Percentiles rank a stretch among this genome's conserved stretches.
These are phyloP conservation scores for Tyrophagus putrescentiae DNA, from an alignment of 1,140 invertebrate species.

Conservation along the genomic window DNA sequence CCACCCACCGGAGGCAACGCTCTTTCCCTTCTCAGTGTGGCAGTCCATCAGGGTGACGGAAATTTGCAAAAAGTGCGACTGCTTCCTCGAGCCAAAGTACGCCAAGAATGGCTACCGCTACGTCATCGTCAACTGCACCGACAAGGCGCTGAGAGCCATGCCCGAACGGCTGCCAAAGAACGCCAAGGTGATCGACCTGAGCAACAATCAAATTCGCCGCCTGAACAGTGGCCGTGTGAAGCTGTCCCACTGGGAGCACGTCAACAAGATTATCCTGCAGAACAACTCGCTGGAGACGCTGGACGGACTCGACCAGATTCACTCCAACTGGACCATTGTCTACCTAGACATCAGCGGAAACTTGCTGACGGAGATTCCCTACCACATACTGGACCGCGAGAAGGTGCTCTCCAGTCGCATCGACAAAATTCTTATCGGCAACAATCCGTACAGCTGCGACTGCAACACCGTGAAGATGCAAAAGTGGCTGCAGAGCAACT, in stretches of 20 bases:
- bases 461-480: constrained; percentile 26
- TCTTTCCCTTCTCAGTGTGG: constrained; percentile 21
- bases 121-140: constrained; percentile 22
- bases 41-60: constrained; percentile 19
- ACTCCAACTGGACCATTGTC: constrained; percentile 22
- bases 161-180: constrained; percentile 24
- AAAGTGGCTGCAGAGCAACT: constrained; percentile 26
- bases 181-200: constrained; percentile 24
- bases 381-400: constrained; percentile 24
- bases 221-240: constrained; percentile 18
- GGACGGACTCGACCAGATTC: constrained; percentile 21
- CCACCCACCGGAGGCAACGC: constrained; percentile 16
- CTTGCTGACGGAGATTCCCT: constrained; percentile 24
- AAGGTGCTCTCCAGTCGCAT: constrained; percentile 2
- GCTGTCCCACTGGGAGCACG: constrained; percentile 15
- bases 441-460: constrained; percentile 27
- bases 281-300: constrained; percentile 25
- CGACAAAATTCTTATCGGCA: constrained; percentile 24
- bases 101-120: constrained; percentile 17
- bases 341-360: constrained; percentile 23
- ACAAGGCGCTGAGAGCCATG: constrained; percentile 16
- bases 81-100: constrained; percentile 20
- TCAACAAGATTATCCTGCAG: constrained; percentile 22
- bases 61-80: constrained; percentile 26
- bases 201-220: constrained; percentile 24